Conservation (phyloP, 2,113 vertebrate genomes). For the Pagrus major region DNA sequence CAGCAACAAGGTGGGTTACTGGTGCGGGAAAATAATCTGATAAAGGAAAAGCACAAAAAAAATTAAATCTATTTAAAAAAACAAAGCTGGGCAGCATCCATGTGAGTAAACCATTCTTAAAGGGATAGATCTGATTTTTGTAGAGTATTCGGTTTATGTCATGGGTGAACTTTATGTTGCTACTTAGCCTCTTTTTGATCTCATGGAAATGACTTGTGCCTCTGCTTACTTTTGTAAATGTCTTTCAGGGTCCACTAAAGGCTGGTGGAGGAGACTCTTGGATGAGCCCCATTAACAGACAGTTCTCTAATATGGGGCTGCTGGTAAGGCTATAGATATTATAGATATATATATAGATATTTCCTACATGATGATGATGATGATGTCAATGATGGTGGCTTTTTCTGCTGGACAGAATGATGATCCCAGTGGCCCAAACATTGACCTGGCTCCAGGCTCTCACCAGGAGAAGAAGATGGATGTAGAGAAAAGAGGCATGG, state of each 20-base stretch:
- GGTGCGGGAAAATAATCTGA: background rate
- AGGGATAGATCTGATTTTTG: no score
- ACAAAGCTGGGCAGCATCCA: no score
- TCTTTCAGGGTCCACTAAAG: constrained; percentile 90
- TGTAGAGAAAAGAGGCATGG: constrained; percentile 93
- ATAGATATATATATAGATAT: no score
- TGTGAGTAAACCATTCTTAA: background rate
- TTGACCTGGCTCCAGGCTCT: constrained; percentile 85
- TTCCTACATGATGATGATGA: background rate
- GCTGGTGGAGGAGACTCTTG: constrained; percentile 92
- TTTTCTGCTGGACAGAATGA: constrained; percentile 76
- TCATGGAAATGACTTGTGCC: background rate
- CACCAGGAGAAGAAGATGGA: constrained; percentile 95
- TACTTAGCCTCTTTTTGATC: background rate
- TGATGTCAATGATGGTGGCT: background rate
- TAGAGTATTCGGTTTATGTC: no score
- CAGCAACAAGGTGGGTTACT: constrained; percentile 89
- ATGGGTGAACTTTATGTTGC: background rate
- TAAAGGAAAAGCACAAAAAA: background rate
- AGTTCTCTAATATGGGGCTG: constrained; percentile 98
- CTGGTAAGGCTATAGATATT: no score
- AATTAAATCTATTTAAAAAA: background rate
- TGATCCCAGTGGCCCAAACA: constrained; percentile 77
- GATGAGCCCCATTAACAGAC: constrained; percentile 96
- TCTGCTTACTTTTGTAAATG: background rate